Base-by-base conservation (phyloP, 1,140 invertebrate species). In the Olivierus martensii region DNA sequence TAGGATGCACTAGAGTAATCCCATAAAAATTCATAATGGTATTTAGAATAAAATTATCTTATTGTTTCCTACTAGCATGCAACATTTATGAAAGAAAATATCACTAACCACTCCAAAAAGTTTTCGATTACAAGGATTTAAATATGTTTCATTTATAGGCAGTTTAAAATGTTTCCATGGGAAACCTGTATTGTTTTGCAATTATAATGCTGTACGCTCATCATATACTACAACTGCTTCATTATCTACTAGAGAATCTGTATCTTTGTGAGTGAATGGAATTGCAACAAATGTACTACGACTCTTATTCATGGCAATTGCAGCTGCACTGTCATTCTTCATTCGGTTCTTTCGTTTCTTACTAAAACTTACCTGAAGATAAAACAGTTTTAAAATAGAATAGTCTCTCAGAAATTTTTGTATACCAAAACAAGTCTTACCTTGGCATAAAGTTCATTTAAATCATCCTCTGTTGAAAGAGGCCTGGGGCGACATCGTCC, bases 191-290 rank as follows among this genome's bases (percentile, higher is more conserved):
- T 4, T 9, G n/a, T 28, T 9, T 28, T 4, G 28, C 9, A 28
- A 28, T 67, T 54, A 79, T 46, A 83, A 72, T 37, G 78, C 79
- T 36, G 81, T 83, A 43, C 80, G 66, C 71, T 83, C 80, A 64
- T 83, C 79, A 61, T 82, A 82, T 10, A 83, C 79, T 47, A 83
- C 79, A 49, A 82, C 77, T 21, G 79, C 80, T 67, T 81, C 80
- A 53, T 80, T 79, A 61, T 80, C 74, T 7, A 77, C 75, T 42
- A 77, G 62, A 14, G 71, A 73, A 60, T 75, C 75, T 22, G 73
- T 77, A 54, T 75, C 75, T 58, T 70, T 60, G 49, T 60, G 58
- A 12, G 47, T 39, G 51, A 53, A 55, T 18, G 58, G 59, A 15
- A 57, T 47, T 5, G 45, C 51, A 36, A 59, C 46, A 45, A 52